Conservation (phyloP, 1,140 invertebrate genomes). For the Lepeophtheirus salmonis region DNA sequence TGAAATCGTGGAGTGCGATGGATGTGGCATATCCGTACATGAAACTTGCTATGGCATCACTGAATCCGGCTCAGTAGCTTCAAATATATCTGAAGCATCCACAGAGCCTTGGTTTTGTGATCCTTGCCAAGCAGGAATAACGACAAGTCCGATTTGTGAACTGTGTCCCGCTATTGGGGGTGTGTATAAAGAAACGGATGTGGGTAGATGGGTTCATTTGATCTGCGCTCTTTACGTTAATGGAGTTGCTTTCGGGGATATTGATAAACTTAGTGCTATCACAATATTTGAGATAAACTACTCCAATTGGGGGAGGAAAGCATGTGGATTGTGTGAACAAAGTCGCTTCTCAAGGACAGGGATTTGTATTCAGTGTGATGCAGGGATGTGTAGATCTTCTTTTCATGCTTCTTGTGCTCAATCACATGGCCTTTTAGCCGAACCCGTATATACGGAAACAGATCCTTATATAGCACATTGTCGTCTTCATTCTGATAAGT, state of each 20-base stretch:
- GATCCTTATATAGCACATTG: slow-evolving; percentile 95
- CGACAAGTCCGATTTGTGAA: slow-evolving; percentile 59
- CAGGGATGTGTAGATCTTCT: slow-evolving; percentile 87
- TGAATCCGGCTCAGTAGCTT: slow-evolving; percentile 69
- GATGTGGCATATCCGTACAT: slow-evolving; percentile 84
- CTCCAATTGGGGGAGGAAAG: slow-evolving; percentile 76
- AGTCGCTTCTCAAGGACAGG: slow-evolving; percentile 65
- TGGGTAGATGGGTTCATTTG: slow-evolving; percentile 90
- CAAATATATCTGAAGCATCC: slow-evolving; percentile 70
- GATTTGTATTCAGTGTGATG: slow-evolving; percentile 88
- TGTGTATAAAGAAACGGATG: slow-evolving; percentile 65
- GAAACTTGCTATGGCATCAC: slow-evolving; percentile 45
- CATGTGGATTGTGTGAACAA: slow-evolving; percentile 69
- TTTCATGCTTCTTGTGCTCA: slow-evolving; percentile 78
- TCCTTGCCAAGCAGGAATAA: slow-evolving; percentile 76
- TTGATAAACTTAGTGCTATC: slow-evolving; percentile 49
- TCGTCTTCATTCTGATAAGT: slow-evolving; percentile 67
- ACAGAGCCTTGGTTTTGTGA: slow-evolving; percentile 98
- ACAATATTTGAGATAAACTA: slow-evolving; percentile 91
- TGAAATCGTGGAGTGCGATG: slow-evolving; percentile 92
- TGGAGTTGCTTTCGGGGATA: slow-evolving; percentile 90
- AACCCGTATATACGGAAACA: slow-evolving; percentile 82
- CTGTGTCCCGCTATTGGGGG: slow-evolving; percentile 57
- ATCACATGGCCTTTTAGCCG: slow-evolving; percentile 58
- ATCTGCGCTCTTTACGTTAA: slow-evolving; percentile 90